These are phyloP conservation scores for Lypha dubia DNA, from an alignment of 2,888 invertebrate species.

Conservation along the genomic window DNA sequence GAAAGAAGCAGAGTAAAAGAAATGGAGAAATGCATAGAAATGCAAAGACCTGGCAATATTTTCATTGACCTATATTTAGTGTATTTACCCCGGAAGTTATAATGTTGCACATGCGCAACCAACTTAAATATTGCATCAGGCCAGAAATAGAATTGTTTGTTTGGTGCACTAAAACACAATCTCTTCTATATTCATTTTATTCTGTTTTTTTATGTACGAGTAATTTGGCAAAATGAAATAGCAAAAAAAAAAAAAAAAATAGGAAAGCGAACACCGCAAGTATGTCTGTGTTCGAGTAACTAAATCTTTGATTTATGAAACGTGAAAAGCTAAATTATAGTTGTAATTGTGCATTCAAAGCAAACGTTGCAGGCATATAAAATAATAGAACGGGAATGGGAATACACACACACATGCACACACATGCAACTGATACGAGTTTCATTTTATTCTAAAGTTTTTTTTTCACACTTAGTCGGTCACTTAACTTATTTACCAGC, in stretches of 20 bases:
- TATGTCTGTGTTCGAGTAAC: no score
- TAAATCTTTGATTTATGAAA: conserved; percentile 60
- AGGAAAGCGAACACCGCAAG: conserved; percentile 6
- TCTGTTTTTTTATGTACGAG: conserved; percentile 18
- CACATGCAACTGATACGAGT: conserved; percentile 31
- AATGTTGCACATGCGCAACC: conserved; percentile 73
- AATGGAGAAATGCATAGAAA: conserved; percentile 25
- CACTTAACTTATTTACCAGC: conserved; percentile 26
- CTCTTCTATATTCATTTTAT: conserved; percentile 28
- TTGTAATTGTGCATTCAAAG: conserved; percentile 48
- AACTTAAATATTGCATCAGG: conserved; percentile 54
- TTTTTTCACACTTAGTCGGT: conserved; percentile 60
- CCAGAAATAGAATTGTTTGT: conserved; percentile 61
- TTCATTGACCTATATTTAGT: conserved; percentile 76
- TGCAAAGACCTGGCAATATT: conserved; percentile 60
- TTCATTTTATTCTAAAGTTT: neutral
- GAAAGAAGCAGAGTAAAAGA: conserved; percentile 4
- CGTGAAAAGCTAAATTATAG: conserved; percentile 39
- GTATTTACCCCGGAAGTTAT: conserved; percentile 76
- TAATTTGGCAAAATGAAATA: conserved; percentile 54
- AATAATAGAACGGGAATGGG: conserved; percentile 69
- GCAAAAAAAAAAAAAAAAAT: no score
- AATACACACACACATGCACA: neutral
- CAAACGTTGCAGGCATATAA: conserved; percentile 45
- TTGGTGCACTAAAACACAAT: conserved; percentile 59